phyloP scores from a whole-genome alignment of 2,888 invertebrate genomes.

The Cephus sareptanus region DNA sequence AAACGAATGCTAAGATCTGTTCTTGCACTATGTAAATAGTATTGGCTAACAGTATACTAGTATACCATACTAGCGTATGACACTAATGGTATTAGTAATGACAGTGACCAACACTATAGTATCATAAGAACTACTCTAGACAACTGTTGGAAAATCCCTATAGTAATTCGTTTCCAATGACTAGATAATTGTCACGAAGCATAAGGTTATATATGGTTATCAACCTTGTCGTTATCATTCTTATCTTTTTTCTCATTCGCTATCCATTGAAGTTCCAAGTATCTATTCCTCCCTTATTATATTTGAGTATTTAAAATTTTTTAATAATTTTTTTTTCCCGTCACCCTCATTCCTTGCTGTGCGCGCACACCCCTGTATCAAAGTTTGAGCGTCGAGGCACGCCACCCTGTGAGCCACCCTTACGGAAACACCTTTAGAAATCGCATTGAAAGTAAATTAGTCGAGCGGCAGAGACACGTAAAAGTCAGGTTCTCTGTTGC shows the following conservation, averaged over 20 bases:
- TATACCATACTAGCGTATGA: background rate
- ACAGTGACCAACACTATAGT: background rate
- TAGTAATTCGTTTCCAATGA: background rate
- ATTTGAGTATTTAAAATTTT: background rate
- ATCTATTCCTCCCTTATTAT: background rate
- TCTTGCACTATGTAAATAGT: background rate
- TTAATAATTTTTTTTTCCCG: background rate
- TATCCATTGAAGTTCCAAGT: background rate
- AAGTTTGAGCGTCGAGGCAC: background rate
- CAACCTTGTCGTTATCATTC: background rate
- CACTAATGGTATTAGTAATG: background rate
- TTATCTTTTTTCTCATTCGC: background rate
- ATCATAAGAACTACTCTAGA: background rate
- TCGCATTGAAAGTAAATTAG: slow-evolving; percentile 52
- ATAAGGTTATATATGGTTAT: background rate
- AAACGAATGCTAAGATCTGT: background rate
- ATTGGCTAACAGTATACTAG: background rate
- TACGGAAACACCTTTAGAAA: slow-evolving; percentile 30
- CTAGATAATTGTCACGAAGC: background rate
- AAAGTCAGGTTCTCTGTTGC: slow-evolving; percentile 3
- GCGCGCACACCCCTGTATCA: background rate
- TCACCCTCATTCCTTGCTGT: background rate
- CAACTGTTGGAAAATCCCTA: background rate
- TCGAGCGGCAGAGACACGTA: slow-evolving; percentile 19
- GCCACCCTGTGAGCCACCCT: slow-evolving; percentile 22